A percentile compares a stretch with the other conserved stretches of the same genome.
phyloP scores from a whole-genome alignment of 2,888 invertebrate genomes.

The Exocentrus adspersus region DNA sequence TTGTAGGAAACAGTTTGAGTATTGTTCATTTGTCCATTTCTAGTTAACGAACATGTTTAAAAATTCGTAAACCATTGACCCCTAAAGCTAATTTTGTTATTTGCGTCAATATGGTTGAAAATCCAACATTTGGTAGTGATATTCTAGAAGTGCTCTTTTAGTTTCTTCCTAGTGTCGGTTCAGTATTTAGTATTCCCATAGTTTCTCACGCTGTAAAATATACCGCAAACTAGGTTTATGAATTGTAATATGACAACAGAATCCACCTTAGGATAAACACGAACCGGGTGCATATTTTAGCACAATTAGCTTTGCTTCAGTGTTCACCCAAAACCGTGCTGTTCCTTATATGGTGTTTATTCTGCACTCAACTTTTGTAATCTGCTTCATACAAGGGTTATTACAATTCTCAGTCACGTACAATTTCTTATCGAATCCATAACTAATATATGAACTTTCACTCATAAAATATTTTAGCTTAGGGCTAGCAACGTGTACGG shows the following conservation, averaged over 20 bases:
- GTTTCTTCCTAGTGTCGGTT: no score
- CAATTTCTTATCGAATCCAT: constrained; percentile 37
- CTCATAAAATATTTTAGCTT: constrained; percentile 35
- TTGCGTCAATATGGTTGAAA: no score
- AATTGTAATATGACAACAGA: not conserved
- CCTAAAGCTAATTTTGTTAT: no score
- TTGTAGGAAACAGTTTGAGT: no score
- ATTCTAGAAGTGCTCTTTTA: no score
- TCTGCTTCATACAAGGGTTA: constrained; percentile 28
- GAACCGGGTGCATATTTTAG: constrained; percentile 35
- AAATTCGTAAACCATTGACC: no score
- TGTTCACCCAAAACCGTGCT: constrained; percentile 38
- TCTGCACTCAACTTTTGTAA: constrained; percentile 29
- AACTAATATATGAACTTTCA: constrained; percentile 40
- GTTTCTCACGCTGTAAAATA: not conserved
- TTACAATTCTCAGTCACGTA: constrained; percentile 37
- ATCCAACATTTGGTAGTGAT: no score
- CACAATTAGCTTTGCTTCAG: constrained; percentile 35
- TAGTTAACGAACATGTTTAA: no score
- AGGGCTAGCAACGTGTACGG: constrained; percentile 29
- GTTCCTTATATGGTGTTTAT: constrained; percentile 40
- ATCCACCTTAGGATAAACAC: not conserved
- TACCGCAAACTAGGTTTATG: not conserved
- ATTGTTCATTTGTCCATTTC: no score
- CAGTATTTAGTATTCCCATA: no score